phyloP scores from a whole-genome alignment of 2,888 invertebrate species.

The Agrochola macilenta region DNA sequence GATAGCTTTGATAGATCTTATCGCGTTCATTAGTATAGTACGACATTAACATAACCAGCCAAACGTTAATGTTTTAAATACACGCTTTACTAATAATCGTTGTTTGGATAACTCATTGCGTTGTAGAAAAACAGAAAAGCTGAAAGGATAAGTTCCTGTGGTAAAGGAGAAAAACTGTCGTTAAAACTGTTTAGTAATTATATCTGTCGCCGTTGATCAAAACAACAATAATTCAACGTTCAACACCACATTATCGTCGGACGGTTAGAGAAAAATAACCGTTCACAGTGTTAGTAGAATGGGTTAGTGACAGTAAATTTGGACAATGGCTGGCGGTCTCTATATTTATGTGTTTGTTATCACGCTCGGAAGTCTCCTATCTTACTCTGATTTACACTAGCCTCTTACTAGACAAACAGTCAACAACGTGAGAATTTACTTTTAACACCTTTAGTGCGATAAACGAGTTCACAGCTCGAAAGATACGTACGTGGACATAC shows the following conservation, averaged over 20 bases:
- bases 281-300: slow-evolving; percentile 74
- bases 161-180: background rate
- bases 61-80: slow-evolving; percentile 56
- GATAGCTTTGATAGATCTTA: slow-evolving; percentile 68
- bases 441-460: slow-evolving; percentile 78
- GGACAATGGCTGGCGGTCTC: slow-evolving; percentile 83
- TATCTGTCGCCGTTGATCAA: slow-evolving; percentile 56
- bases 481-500: slow-evolving; percentile 60
- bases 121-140: slow-evolving; percentile 8
- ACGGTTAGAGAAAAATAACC: slow-evolving; percentile 76
- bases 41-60: slow-evolving; percentile 68
- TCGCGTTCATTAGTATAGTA: slow-evolving; percentile 66
- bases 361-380: slow-evolving; percentile 83
- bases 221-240: slow-evolving; percentile 62
- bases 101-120: slow-evolving; percentile 39
- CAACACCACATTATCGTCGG: slow-evolving; percentile 61
- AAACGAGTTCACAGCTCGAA: slow-evolving; percentile 73
- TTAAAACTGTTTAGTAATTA: slow-evolving; percentile 48
- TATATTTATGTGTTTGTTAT: slow-evolving; percentile 88
- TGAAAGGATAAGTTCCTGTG: slow-evolving; percentile 5
- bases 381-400: slow-evolving; percentile 84
- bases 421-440: slow-evolving; percentile 80
- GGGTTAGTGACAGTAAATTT: slow-evolving; percentile 83
- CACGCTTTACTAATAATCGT: slow-evolving; percentile 53
- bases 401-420: slow-evolving; percentile 81